These are phyloP conservation scores for Anarhynchus alexandrinus DNA, from an alignment of 2,113 vertebrate genomes.

Conservation along the genomic window DNA sequence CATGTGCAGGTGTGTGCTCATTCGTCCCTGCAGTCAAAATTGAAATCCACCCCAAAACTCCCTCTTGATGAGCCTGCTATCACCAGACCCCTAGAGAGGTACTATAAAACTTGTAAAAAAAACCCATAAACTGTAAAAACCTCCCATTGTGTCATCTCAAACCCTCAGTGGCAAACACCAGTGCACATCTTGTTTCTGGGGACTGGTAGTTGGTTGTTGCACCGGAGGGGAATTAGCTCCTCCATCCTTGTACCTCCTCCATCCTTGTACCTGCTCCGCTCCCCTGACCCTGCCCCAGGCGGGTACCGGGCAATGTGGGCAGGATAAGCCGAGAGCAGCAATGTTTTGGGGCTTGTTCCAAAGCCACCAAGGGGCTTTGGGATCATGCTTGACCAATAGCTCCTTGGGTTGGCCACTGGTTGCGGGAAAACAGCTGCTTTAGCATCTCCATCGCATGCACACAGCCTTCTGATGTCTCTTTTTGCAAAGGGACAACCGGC, in stretches of 20 bases:
- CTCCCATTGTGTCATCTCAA: neutral
- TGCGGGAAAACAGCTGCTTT: neutral
- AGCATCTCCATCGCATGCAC: neutral
- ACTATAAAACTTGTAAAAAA: neutral
- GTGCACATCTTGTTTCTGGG: neutral
- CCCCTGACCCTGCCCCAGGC: neutral
- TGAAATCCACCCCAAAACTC: neutral
- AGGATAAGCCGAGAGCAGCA: neutral
- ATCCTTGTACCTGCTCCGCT: neutral
- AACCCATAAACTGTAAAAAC: neutral
- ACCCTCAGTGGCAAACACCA: neutral
- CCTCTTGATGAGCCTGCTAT: neutral
- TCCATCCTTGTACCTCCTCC: neutral
- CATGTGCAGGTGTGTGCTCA: neutral
- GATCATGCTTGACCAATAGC: neutral
- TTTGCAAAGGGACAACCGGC: neutral
- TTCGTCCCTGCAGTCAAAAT: neutral
- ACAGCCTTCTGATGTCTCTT: neutral
- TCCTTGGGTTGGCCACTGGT: neutral
- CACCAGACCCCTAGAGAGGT: neutral
- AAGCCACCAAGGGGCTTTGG: neutral
- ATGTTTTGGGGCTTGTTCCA: neutral
- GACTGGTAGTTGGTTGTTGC: neutral
- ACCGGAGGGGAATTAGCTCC: neutral
- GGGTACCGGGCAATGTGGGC: neutral